These are phyloP conservation scores for Seriola aureovittata DNA, from an alignment of 2,113 vertebrate species.

Conservation along the genomic window DNA sequence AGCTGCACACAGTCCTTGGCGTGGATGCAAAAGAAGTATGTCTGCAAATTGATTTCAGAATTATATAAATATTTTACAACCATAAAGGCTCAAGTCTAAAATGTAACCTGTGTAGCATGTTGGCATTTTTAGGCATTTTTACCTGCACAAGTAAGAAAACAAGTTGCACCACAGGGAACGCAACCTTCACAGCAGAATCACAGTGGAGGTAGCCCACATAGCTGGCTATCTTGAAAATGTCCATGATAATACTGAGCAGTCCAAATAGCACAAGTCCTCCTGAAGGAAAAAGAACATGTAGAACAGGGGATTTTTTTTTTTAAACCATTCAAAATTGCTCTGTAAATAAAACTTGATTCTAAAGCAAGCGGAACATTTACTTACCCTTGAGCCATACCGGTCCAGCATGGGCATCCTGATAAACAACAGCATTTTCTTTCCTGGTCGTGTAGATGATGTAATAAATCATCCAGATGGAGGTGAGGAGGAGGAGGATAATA, in stretches of 20 bases:
- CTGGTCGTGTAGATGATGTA: conserved; percentile 83
- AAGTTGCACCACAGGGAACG: conserved; percentile 90
- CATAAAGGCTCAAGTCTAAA: not conserved
- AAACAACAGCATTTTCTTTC: conserved; percentile 80
- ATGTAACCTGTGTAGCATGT: not conserved
- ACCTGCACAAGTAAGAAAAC: conserved; percentile 93
- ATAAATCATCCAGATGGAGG: conserved; percentile 90
- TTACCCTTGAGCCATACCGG: conserved; percentile 96
- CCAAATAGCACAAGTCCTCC: conserved; percentile 94
- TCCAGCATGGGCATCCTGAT: conserved; percentile 91
- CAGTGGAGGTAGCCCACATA: conserved; percentile 91
- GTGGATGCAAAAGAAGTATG: conserved; percentile 93
- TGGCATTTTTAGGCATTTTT: conserved; percentile 59
- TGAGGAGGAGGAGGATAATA: conserved; percentile 88
- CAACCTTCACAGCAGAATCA: conserved; percentile 90
- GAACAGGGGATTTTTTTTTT: not conserved
- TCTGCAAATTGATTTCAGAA: conserved; percentile 82
- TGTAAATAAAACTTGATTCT: not conserved
- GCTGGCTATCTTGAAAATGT: conserved; percentile 93
- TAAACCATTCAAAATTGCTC: not conserved
- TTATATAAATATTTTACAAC: not conserved
- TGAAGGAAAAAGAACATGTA: conserved; percentile 65
- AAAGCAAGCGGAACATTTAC: not conserved
- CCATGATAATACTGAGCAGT: conserved; percentile 92
- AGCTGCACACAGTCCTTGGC: conserved; percentile 92